These are phyloP conservation scores for Sebastes baramenuke DNA, from an alignment of 2,797 vertebrate genomes.

Conservation along the genomic window DNA sequence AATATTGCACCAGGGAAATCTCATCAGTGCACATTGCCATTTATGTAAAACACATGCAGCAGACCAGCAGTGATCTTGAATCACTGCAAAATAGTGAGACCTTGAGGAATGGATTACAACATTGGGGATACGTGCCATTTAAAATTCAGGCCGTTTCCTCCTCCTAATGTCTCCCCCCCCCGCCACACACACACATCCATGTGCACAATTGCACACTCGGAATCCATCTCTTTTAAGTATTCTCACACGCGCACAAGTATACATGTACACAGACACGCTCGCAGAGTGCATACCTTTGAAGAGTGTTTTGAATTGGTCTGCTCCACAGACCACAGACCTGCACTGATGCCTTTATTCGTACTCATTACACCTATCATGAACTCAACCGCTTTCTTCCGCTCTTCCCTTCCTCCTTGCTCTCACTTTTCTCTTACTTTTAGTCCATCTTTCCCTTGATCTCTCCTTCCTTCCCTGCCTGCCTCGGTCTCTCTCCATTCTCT, in stretches of 20 bases:
- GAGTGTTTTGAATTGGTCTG: constrained; percentile 25
- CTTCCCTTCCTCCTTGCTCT: constrained; percentile 31
- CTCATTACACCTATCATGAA: constrained; percentile 54
- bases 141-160: constrained; percentile 40
- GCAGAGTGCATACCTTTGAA: constrained; percentile 22
- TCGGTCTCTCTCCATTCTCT: constrained; percentile 54
- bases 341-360: constrained; percentile 27
- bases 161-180: background rate
- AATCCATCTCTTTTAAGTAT: constrained; percentile 17
- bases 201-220: constrained; percentile 4
- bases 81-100: constrained; percentile 6
- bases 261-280: constrained; percentile 8
- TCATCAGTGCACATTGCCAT: background rate
- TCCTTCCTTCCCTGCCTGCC: constrained; percentile 45
- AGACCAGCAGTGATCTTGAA: background rate
- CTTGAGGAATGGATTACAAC: constrained; percentile 29
- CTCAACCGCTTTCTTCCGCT: constrained; percentile 44
- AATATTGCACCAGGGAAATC: background rate
- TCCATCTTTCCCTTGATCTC: constrained; percentile 60
- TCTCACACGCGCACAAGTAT: constrained; percentile 14
- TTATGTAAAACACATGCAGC: constrained; percentile 29
- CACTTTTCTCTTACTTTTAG: constrained; percentile 47
- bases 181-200: constrained; percentile 10
- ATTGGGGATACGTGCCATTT: constrained; percentile 24
- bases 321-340: constrained; percentile 41